phyloP scores from a whole-genome alignment of 2,797 vertebrate genomes.

The Podarcis siculus region DNA sequence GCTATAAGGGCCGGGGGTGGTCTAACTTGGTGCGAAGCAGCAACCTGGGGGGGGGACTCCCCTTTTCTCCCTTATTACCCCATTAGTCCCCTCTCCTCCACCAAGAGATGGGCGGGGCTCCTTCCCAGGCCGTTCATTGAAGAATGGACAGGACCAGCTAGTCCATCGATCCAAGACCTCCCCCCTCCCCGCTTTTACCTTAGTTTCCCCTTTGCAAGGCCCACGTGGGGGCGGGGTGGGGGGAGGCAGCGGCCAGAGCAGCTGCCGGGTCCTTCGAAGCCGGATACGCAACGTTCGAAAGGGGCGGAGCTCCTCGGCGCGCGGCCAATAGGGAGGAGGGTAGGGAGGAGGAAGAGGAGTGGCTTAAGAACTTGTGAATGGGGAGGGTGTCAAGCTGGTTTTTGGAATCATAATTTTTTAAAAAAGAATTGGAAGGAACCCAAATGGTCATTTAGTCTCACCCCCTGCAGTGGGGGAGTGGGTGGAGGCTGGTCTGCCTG shows the following conservation, averaged over 20 bases:
- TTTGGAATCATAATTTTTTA: too few species aligned
- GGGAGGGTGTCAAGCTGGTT: neutral
- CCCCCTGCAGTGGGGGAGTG: too few species aligned
- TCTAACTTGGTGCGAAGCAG: too few species aligned
- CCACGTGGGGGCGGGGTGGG: neutral
- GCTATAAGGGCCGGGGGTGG: too few species aligned
- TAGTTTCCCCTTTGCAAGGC: neutral
- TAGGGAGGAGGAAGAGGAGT: neutral
- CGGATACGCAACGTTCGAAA: neutral
- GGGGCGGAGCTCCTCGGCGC: neutral
- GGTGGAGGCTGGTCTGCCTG: too few species aligned
- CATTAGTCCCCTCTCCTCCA: neutral
- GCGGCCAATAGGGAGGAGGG: conserved; percentile 48
- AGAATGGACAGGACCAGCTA: neutral
- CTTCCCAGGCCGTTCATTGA: neutral
- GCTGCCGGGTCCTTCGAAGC: accelerated
- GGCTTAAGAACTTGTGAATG: neutral
- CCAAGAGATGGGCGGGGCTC: too few species aligned
- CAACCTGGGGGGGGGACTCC: too few species aligned
- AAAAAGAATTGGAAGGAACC: too few species aligned
- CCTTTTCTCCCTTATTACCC: neutral
- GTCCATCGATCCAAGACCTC: neutral
- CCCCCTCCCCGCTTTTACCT: accelerated
- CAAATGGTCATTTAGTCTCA: too few species aligned
- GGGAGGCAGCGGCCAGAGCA: neutral